These are phyloP conservation scores for Corvus hawaiiensis DNA, from an alignment of 2,113 vertebrate genomes.

Conservation along the genomic window DNA sequence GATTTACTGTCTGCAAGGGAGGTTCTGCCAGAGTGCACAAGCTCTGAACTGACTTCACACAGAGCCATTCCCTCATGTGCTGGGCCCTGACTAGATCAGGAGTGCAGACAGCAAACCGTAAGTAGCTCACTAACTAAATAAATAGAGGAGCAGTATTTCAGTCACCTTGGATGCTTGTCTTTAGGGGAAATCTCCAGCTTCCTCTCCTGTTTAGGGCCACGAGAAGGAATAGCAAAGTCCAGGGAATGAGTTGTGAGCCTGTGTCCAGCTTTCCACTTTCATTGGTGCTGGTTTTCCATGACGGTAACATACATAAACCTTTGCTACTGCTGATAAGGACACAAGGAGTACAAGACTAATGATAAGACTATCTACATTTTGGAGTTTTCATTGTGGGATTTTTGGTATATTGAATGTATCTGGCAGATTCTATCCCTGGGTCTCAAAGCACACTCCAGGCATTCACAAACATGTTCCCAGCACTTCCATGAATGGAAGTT, in stretches of 20 bases:
- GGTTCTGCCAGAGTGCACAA: constrained; percentile 1
- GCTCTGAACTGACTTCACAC: background rate
- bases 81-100: background rate
- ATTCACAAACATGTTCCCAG: background rate
- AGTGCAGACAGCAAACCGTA: background rate
- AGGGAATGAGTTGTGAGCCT: background rate
- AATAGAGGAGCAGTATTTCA: background rate
- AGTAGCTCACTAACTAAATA: background rate
- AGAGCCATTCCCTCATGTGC: background rate
- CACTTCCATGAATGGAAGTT: background rate
- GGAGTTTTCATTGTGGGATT: background rate
- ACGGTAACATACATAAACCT: background rate
- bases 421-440: background rate
- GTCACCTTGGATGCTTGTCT: background rate
- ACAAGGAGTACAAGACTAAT: background rate
- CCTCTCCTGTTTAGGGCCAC: background rate
- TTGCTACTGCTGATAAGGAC: background rate
- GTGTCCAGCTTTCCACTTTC: background rate
- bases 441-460: background rate
- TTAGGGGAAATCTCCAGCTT: background rate
- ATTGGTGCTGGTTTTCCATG: background rate
- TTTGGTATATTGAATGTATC: background rate
- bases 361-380: background rate
- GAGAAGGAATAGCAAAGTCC: background rate
- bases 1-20: constrained; percentile 50